These are phyloP conservation scores for Macrosiphum euphorbiae DNA, from an alignment of 2,888 invertebrate species.

Conservation along the genomic window DNA sequence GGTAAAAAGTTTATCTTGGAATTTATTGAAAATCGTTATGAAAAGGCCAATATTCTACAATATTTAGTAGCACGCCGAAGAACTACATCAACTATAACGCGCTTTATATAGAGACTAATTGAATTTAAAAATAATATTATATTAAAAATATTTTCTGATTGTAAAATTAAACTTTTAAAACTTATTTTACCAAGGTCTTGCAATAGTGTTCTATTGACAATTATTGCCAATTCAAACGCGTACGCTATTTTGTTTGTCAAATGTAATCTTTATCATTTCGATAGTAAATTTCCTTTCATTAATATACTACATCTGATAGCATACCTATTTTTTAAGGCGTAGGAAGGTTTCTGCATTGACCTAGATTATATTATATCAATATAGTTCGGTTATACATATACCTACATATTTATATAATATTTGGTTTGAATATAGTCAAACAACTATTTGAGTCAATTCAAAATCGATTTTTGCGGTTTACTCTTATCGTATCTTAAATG, in stretches of 20 bases:
- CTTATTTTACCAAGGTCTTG: neutral
- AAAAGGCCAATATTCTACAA: neutral
- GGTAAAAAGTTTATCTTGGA: neutral
- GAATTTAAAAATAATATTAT: neutral
- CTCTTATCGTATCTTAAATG: neutral
- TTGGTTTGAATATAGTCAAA: neutral
- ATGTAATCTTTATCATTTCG: conserved; percentile 12
- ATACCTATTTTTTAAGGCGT: conserved; percentile 14
- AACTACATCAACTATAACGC: neutral
- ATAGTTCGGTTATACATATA: neutral
- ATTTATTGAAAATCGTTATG: neutral
- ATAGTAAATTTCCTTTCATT: neutral
- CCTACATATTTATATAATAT: neutral
- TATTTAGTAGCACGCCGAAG: neutral
- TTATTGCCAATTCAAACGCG: neutral
- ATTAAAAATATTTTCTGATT: neutral
- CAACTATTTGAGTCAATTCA: conserved; percentile 12
- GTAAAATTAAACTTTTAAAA: neutral
- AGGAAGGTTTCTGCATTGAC: conserved; percentile 47
- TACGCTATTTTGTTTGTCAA: neutral
- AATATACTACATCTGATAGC: conserved; percentile 5
- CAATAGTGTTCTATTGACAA: neutral
- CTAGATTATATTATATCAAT: conserved; percentile 28
- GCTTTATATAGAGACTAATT: neutral
- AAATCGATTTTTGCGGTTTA: conserved; percentile 62